Base-by-base conservation (phyloP, 2,797 vertebrate species). In the Dryobates pubescens region DNA sequence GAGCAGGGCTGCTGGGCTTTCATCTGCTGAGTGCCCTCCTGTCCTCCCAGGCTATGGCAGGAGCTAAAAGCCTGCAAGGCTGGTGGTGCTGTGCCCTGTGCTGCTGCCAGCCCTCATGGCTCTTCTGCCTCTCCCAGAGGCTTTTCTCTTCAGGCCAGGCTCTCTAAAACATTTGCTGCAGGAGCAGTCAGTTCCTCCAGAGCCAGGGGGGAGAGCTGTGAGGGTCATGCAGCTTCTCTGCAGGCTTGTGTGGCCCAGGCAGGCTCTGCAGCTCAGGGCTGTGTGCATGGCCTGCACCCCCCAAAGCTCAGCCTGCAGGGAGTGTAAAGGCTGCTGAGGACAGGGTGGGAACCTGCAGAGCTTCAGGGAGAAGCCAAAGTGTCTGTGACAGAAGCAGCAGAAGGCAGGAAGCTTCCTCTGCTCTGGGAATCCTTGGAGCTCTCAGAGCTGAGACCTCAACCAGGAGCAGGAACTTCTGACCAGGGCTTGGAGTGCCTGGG, bases 21-120 rank as follows among this genome's bases (percentile, higher is more conserved):
- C 13, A 15, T 85, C 67, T 81, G 84, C 70, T 79, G 79, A 92
- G 88, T 93, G 56, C 27, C 68, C 34, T 49, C 45, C 92, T 90
- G 59, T 87, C 71, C 87, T 89, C 49, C 58, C 71, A 93, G 88
- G 74, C 86, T 74, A 3, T 86, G 69, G 62, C 69, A 91, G 62
- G 85, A 90, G 64, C 63, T 71, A 57, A 94, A 91, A 58, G 54
- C 58, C 13, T 77, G 23, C 17, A 45, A 14, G 67, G 49, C 86
- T 70, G 12, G 4, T 53, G 34, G n/a, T 88, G 65, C 62, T 91
- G 57, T 90, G 29, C 72, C 36, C 2, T 67, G 56, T 83, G 38
- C 54, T 57, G 26, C 30, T 89, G 45, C 64, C 20, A 65, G 36
- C 11, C 86, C 90, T 88, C 87, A 80, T 41, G 58, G 27, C 49